These are phyloP conservation scores for Belgica antarctica DNA, from an alignment of 2,888 invertebrate species.

Conservation along the genomic window DNA sequence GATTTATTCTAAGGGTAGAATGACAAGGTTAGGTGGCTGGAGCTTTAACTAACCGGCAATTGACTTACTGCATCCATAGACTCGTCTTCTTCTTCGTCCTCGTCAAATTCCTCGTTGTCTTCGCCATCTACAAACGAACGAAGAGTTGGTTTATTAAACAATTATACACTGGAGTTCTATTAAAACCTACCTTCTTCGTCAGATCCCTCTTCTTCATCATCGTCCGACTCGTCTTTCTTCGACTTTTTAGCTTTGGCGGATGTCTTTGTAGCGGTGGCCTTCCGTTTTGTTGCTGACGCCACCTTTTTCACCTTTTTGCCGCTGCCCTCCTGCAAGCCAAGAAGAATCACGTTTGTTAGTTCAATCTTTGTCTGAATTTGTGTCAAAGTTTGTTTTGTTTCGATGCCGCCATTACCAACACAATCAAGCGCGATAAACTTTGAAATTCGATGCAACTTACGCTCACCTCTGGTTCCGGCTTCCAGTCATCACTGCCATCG, in stretches of 20 bases:
- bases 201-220: neutral
- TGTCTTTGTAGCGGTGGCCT: conserved; percentile 39
- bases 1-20: conserved; percentile 12
- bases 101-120: conserved; percentile 25
- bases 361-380: neutral
- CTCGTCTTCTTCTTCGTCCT: conserved; percentile 20
- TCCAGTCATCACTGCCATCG: conserved; percentile 39
- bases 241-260: conserved; percentile 32
- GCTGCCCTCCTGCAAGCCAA: neutral
- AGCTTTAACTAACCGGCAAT: neutral
- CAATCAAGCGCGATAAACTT: conserved; percentile 7
- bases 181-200: too few relatives aligned
- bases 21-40: conserved; percentile 19
- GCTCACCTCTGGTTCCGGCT: conserved; percentile 37
- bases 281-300: conserved; percentile 29
- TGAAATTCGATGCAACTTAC: neutral
- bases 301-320: conserved; percentile 22
- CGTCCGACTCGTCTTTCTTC: conserved; percentile 34
- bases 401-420: conserved; percentile 35
- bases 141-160: too few relatives aligned
- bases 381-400: neutral
- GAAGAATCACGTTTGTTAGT: neutral
- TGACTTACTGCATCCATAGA: conserved; percentile 12
- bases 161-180: too few relatives aligned
- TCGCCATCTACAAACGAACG: too few relatives aligned